Conservation (phyloP, 2,888 invertebrate species). For the Trichogramma dendrolimi region DNA sequence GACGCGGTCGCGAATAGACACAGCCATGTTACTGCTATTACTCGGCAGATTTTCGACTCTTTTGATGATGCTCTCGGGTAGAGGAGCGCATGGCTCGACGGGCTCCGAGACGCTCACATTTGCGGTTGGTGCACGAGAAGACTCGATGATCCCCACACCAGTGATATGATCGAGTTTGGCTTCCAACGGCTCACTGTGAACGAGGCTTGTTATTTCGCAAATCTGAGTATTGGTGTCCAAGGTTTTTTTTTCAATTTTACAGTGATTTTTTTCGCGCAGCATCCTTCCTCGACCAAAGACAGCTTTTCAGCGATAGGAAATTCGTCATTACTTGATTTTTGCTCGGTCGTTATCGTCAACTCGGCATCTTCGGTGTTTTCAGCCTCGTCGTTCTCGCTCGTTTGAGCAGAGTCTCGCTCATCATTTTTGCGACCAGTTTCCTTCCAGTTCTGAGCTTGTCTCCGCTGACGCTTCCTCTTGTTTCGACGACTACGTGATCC, state of each 20-base stretch:
- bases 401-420: too few relatives aligned
- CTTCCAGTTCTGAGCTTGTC: slow-evolving; percentile 27
- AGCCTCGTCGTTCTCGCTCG: slow-evolving; percentile 20
- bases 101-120: slow-evolving; percentile 44
- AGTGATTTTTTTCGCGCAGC: slow-evolving; percentile 25
- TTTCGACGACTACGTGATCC: slow-evolving; percentile 40
- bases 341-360: slow-evolving; percentile 34
- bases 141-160: slow-evolving; percentile 45
- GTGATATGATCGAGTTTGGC: slow-evolving; percentile 43
- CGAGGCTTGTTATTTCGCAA: slow-evolving; percentile 42
- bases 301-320: slow-evolving; percentile 28
- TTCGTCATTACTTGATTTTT: slow-evolving; percentile 16
- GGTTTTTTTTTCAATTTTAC: slow-evolving; percentile 37
- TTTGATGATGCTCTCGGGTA: slow-evolving; percentile 32
- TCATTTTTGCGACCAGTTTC: background rate
- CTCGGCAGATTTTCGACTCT: slow-evolving; percentile 35
- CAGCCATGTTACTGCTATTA: slow-evolving; percentile 27
- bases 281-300: slow-evolving; percentile 30
- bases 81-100: slow-evolving; percentile 36
- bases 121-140: slow-evolving; percentile 13
- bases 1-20: slow-evolving; percentile 31
- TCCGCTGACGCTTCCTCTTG: slow-evolving; percentile 39
- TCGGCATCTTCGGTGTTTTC: slow-evolving; percentile 23
- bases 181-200: slow-evolving; percentile 37
- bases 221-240: slow-evolving; percentile 34